Conservation (phyloP, 1,140 invertebrate species). For the Homarus americanus region DNA sequence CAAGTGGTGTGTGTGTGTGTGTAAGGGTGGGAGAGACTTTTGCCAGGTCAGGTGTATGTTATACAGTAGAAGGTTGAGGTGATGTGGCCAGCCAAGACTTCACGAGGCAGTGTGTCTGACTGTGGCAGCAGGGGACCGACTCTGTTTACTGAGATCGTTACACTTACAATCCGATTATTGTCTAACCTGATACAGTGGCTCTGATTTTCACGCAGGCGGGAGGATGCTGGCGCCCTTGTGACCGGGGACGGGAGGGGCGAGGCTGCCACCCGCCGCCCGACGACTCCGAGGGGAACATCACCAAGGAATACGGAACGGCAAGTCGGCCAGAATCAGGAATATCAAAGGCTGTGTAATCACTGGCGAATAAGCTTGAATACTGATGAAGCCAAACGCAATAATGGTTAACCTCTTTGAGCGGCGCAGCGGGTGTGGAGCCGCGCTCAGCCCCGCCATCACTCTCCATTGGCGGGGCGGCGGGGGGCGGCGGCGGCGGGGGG, state of each 20-base stretch:
- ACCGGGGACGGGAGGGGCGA: not conserved
- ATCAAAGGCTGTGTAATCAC: conserved; percentile 60
- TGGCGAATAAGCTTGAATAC: conserved; percentile 62
- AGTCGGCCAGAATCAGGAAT: conserved; percentile 32
- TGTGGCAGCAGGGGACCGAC: conserved; percentile 15
- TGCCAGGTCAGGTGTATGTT: too few species aligned
- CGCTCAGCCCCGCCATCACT: conserved; percentile 43
- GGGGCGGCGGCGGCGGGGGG: conserved; percentile 1
- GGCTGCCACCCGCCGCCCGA: not conserved
- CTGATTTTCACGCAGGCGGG: conserved; percentile 41
- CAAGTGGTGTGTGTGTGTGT: not conserved
- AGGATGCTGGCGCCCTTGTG: conserved; percentile 11
- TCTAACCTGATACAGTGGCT: conserved; percentile 41
- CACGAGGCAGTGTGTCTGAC: not conserved
- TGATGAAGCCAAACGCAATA: conserved; percentile 59
- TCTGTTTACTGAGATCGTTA: conserved; percentile 69
- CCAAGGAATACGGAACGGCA: conserved; percentile 5
- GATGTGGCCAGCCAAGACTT: too few species aligned
- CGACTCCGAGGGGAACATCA: not conserved
- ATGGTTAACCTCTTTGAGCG: conserved; percentile 66
- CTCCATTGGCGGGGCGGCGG: conserved; percentile 39
- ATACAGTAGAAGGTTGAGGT: too few species aligned
- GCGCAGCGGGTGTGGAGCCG: conserved; percentile 57
- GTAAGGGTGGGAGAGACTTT: not conserved
- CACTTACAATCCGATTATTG: conserved; percentile 70